Evolutionary conservation across 1,140 invertebrate species (phyloP), one percentile per base, ranked within the genome.

Genomic region (Lordiphosa collinella): DNA sequence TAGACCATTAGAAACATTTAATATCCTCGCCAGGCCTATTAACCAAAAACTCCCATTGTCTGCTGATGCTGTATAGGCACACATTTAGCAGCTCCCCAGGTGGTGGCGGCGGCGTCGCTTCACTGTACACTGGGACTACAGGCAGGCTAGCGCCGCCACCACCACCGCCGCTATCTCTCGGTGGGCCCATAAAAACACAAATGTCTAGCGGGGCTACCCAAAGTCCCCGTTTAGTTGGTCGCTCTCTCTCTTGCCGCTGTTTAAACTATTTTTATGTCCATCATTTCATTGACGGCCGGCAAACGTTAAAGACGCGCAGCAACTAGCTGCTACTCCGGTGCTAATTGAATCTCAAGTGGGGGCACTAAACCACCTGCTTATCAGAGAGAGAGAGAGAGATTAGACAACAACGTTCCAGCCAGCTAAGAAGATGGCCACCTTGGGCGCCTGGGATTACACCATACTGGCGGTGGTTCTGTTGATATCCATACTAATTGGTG

Each of bases 401-500:
- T 18, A 32, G 22, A 25, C 13, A 25, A 8, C 32, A 12, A 38
- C n/a, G n/a, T n/a, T n/a, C n/a, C n/a, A n/a, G n/a, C n/a, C 22
- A 22, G 31, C 11, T 18, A 34, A 31, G 43, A 34, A 31, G 43
- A 88, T 88, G 84, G 63, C 67, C 6, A 58, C 66, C 1, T 53
- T 89, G 11, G 80, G 84, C 14, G 62, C 61, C 31, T 91, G 90
- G 85, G 94, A 95, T 78, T 95, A 95, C 74, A 69, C 92, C 0
- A 92, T 95, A 7, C 91, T 95, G 61, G 90, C 71, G 2, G 31
- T 90, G 4, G 93, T 93, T 69, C 78, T 95, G 8, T 35, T 90
- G 1, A 90, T 93, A 43, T 95, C 94, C 2, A 90, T 94, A 2
- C 85, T 89, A 1, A 96, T 96, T 68, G 96, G 96, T 2, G 57